Conservation (phyloP, 2,888 invertebrate genomes). For the Sinodicranocentrus sp. region DNA sequence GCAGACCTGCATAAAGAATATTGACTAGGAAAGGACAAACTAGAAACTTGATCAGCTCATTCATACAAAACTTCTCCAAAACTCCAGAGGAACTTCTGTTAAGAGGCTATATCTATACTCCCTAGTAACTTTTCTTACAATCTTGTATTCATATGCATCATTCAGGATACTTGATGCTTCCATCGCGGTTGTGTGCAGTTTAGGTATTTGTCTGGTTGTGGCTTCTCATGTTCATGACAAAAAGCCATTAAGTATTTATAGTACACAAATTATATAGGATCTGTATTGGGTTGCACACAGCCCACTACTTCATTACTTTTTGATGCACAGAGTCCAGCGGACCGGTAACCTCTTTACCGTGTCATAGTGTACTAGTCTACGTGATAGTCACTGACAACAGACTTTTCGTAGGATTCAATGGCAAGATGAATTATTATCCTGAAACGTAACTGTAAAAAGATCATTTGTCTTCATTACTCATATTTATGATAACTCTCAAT, state of each 20-base stretch:
- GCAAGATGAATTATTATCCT: neutral
- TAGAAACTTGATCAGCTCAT: no score
- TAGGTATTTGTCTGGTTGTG: neutral
- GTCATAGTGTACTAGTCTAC: no score
- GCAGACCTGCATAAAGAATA: no score
- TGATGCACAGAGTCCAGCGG: neutral
- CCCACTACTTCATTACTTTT: neutral
- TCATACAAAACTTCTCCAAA: no score
- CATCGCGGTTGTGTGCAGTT: neutral
- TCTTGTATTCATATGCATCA: no score
- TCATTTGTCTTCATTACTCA: slow-evolving; percentile 25
- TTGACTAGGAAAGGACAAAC: no score
- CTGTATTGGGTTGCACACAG: neutral
- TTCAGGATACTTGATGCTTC: no score
- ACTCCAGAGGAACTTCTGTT: no score
- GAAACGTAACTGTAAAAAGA: slow-evolving; percentile 14
- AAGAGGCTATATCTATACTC: no score
- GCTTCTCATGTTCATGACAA: neutral
- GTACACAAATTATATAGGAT: neutral
- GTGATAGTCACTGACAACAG: no score
- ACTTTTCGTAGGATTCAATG: neutral
- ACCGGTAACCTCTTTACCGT: no score
- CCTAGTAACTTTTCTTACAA: no score
- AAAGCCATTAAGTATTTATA: neutral
- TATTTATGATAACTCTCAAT: neutral